Evolutionary conservation across 2,113 vertebrate species (phyloP).

Genomic region (Todiramphus chloris): DNA sequence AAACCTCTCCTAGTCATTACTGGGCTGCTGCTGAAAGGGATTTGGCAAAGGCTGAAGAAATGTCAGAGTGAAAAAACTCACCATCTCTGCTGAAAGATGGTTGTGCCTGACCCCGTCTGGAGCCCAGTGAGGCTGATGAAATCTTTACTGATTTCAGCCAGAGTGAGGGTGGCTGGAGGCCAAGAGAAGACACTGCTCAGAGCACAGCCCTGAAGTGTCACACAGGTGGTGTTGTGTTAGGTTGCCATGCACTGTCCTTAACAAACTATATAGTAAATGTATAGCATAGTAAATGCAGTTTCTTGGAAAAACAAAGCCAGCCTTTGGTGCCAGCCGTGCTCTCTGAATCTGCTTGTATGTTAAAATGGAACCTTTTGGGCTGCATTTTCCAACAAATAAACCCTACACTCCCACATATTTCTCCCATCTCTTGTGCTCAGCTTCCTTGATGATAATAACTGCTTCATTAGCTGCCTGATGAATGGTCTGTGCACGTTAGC

Average conservation of each 20-base stretch:
- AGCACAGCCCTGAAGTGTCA: not conserved
- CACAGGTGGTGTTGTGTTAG: not conserved
- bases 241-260: not conserved
- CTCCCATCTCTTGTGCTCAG: not conserved
- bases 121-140: not conserved
- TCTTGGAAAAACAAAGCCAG: not conserved
- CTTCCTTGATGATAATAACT: not conserved
- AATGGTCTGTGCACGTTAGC: not conserved
- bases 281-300: not conserved
- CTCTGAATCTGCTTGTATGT: not conserved
- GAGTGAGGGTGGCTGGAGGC: not conserved
- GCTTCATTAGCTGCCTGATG: constrained; percentile 18
- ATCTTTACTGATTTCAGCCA: not conserved
- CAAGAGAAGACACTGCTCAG: not conserved
- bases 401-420: not conserved
- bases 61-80: not conserved
- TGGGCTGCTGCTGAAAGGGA: not conserved
- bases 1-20: not conserved
- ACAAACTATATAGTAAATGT: not conserved
- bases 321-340: not conserved
- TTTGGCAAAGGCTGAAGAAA: constrained; percentile 20
- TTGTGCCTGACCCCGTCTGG: not conserved
- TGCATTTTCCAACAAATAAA: not conserved
- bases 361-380: not conserved
- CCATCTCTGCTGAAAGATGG: not conserved